These are phyloP conservation scores for Ciconia nigra DNA, from an alignment of 2,797 vertebrate genomes.

Conservation along the genomic window DNA sequence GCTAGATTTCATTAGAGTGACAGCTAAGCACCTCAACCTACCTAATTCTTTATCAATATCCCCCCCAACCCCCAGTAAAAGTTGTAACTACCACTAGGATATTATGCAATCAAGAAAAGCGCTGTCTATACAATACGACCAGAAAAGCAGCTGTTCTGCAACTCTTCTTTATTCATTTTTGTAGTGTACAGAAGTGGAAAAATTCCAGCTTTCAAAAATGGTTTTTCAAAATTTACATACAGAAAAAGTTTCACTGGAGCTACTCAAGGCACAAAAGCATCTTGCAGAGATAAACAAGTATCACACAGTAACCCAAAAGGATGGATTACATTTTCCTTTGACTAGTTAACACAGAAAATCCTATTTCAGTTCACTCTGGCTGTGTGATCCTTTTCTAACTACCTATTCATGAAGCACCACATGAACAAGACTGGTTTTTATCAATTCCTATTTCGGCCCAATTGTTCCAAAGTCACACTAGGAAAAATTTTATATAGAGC, in stretches of 20 bases:
- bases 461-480: background rate
- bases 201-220: background rate
- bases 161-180: background rate
- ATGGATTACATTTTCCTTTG: background rate
- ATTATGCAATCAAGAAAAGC: background rate
- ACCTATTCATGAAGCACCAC: background rate
- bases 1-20: background rate
- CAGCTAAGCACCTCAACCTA: background rate
- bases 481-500: background rate
- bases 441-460: background rate
- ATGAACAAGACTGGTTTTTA: background rate
- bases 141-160: background rate
- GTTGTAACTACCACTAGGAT: background rate
- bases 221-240: background rate
- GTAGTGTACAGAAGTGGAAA: background rate
- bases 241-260: background rate
- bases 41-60: background rate
- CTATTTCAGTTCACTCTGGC: background rate
- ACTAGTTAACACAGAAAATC: background rate
- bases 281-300: background rate
- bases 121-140: fast-evolving
- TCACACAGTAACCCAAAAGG: background rate
- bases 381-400: background rate
- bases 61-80: background rate
- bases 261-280: background rate